phyloP scores from a whole-genome alignment of 2,113 vertebrate species.

The Panthera tigris region DNA sequence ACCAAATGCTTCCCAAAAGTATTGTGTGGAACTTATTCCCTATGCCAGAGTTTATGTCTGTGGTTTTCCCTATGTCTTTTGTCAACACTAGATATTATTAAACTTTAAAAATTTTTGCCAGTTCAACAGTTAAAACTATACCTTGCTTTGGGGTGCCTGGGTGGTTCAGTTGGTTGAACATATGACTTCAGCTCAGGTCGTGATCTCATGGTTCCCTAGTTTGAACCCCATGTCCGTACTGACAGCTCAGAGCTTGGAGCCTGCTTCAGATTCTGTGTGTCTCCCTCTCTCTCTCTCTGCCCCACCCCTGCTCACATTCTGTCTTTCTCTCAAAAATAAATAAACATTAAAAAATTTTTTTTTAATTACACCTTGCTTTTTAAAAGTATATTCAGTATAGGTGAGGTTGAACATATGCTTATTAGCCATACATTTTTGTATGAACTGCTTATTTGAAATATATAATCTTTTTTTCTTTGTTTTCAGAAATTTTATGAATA shows the following conservation, averaged over 20 bases:
- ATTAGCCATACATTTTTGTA: not conserved
- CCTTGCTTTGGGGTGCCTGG: not conserved
- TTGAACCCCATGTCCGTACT: too few relatives aligned
- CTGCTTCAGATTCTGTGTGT: too few relatives aligned
- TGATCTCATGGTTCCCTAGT: too few relatives aligned
- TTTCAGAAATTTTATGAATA: slow-evolving; percentile 98
- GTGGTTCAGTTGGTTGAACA: too few relatives aligned
- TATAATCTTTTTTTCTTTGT: slow-evolving; percentile 58
- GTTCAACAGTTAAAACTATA: not conserved
- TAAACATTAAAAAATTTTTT: too few relatives aligned
- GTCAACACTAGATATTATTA: not conserved
- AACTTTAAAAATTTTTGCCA: not conserved
- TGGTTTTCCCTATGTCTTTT: not conserved
- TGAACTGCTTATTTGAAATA: slow-evolving; percentile 7
- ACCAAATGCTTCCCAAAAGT: not conserved
- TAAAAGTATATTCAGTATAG: not conserved
- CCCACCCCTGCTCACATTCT: too few relatives aligned
- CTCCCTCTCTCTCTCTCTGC: too few relatives aligned
- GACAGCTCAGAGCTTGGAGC: too few relatives aligned
- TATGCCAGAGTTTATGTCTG: not conserved
- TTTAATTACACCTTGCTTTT: not conserved
- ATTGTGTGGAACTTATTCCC: not conserved
- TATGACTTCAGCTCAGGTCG: too few relatives aligned
- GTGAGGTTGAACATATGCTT: not conserved
- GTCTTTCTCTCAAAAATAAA: too few relatives aligned